Percentiles rank a stretch among this genome's conserved stretches.
phyloP scores from a whole-genome alignment of 2,888 invertebrate species.

The Brachyopa scutellaris region DNA sequence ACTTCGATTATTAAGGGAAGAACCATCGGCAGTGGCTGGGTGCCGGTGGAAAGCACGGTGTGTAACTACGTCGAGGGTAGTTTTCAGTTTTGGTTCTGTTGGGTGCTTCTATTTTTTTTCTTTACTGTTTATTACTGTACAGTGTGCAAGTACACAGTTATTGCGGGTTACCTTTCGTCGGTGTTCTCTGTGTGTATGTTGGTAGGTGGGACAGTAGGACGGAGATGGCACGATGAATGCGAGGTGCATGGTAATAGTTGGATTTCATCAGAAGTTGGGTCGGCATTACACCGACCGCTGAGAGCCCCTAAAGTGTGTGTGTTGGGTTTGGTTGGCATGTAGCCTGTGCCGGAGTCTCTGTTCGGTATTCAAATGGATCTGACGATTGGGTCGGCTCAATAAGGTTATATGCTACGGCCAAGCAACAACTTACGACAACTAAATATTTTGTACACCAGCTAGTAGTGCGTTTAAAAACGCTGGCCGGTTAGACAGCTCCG shows the following conservation, averaged over 20 bases:
- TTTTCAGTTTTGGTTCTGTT: slow-evolving; percentile 66
- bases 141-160: slow-evolving; percentile 68
- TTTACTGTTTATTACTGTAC: slow-evolving; percentile 45
- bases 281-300: slow-evolving; percentile 29
- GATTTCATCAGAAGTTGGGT: slow-evolving; percentile 49
- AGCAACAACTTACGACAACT: slow-evolving; percentile 63
- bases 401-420: slow-evolving; percentile 62
- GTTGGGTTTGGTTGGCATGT: slow-evolving; percentile 44
- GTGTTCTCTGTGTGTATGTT: slow-evolving; percentile 40
- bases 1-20: slow-evolving; percentile 30
- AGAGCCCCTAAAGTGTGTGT: slow-evolving; percentile 55
- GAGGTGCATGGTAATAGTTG: slow-evolving; percentile 62
- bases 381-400: slow-evolving; percentile 70
- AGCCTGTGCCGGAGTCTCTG: slow-evolving; percentile 61
- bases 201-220: slow-evolving; percentile 47
- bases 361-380: slow-evolving; percentile 71
- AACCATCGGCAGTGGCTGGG: slow-evolving; percentile 9
- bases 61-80: slow-evolving; percentile 63
- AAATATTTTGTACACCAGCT: slow-evolving; percentile 43
- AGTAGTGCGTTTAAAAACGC: slow-evolving; percentile 33
- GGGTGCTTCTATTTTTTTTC: slow-evolving; percentile 19
- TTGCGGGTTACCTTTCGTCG: slow-evolving; percentile 67
- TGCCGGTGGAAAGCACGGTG: slow-evolving; percentile 27
- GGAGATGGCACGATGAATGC: slow-evolving; percentile 60
- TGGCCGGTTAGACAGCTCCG: slow-evolving; percentile 55